Percentiles rank a stretch among this genome's conserved stretches.
Evolutionary conservation across 2,113 vertebrate genomes (phyloP).

Genomic region (Sardina pilchardus): DNA sequence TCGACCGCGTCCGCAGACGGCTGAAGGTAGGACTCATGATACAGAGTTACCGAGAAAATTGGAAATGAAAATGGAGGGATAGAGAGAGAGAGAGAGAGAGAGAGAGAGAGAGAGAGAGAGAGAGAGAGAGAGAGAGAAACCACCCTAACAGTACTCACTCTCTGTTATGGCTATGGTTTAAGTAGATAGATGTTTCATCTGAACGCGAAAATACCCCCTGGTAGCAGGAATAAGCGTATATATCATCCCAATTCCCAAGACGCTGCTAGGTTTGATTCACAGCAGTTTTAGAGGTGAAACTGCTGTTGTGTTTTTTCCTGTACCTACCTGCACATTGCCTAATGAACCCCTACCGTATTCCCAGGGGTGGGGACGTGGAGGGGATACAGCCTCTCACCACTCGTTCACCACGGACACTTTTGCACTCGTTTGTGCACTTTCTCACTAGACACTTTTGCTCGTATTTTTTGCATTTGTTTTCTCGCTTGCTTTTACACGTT

Average conservation of each 20-base stretch:
- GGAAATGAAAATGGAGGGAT: background rate
- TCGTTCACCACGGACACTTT: background rate
- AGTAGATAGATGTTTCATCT: background rate
- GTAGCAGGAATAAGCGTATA: background rate
- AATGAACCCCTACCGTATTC: background rate
- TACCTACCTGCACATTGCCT: background rate
- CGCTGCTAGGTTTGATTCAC: background rate
- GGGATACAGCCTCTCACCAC: background rate
- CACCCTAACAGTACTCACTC: background rate
- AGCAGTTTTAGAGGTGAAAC: slow-evolving; percentile 9
- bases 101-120: background rate
- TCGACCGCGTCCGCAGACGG: slow-evolving; percentile 80
- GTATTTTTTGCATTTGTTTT: background rate
- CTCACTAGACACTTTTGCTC: too few species aligned
- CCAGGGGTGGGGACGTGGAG: background rate
- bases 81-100: background rate
- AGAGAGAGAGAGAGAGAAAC: background rate
- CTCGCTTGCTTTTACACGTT: background rate
- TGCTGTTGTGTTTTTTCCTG: background rate
- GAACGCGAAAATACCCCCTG: background rate
- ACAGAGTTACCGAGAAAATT: background rate
- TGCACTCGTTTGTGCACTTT: too few species aligned
- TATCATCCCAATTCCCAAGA: background rate
- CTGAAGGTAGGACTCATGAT: slow-evolving; percentile 79
- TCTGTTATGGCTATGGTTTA: background rate